Evolutionary conservation across 2,888 invertebrate genomes (phyloP).

Genomic region (Fabriciana adippe): DNA sequence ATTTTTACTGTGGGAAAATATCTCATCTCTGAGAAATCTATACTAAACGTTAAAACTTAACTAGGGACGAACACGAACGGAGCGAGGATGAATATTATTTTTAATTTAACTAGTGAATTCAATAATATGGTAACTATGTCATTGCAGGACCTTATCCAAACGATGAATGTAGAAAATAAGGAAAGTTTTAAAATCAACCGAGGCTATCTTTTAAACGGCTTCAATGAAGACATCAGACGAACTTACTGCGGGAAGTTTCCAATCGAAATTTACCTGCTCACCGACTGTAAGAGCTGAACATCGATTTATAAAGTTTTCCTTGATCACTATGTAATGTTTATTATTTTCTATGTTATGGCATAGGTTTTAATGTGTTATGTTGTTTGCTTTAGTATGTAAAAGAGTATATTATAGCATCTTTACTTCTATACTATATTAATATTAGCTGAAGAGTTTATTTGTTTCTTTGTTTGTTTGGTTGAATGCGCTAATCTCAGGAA

Average conservation of each 20-base stretch:
- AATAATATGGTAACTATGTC: not conserved
- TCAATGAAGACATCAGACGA: conserved; percentile 39
- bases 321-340: not conserved
- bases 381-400: no score
- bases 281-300: conserved; percentile 21
- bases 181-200: conserved; percentile 33
- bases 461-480: no score
- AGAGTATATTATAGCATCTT: no score
- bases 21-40: no score
- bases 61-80: no score
- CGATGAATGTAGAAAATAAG: conserved; percentile 4
- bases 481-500: no score
- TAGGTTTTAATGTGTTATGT: no score
- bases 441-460: no score
- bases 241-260: conserved; percentile 34
- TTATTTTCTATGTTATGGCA: not conserved
- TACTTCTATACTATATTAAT: no score
- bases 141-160: conserved; percentile 1
- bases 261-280: conserved; percentile 39
- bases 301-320: conserved; percentile 22
- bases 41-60: no score
- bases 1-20: no score
- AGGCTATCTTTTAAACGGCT: conserved; percentile 27
- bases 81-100: no score
- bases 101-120: not conserved